Conservation (phyloP, 2,888 invertebrate genomes). For the Camponotus fellah region DNA sequence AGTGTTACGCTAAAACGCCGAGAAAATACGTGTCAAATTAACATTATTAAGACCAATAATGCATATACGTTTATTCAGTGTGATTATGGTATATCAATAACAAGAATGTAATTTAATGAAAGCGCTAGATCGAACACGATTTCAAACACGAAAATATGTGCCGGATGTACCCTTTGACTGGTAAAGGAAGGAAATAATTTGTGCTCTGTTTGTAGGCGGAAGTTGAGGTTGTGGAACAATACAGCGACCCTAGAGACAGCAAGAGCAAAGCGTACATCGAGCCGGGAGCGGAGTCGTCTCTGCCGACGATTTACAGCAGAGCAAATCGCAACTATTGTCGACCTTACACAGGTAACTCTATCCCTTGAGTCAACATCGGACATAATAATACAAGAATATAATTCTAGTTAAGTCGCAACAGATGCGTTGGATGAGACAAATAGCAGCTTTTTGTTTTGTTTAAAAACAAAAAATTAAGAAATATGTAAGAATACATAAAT, state of each 20-base stretch:
- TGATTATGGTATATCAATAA: background rate
- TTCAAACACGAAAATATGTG: background rate
- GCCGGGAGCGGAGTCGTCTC: slow-evolving; percentile 84
- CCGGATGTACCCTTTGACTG: background rate
- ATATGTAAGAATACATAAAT: background rate
- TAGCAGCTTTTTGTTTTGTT: background rate
- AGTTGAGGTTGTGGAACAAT: slow-evolving; percentile 92
- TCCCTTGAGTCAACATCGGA: background rate
- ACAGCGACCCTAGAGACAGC: slow-evolving; percentile 91
- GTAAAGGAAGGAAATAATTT: slow-evolving; percentile 65
- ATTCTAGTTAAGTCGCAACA: background rate
- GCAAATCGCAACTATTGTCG: slow-evolving; percentile 88
- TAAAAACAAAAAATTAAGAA: background rate
- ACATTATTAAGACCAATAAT: slow-evolving; percentile 63
- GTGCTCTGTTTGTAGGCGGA: slow-evolving; percentile 83
- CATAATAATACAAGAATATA: slow-evolving; percentile 1
- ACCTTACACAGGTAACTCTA: slow-evolving; percentile 87
- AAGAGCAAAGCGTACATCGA: slow-evolving; percentile 84
- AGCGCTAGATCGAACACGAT: slow-evolving; percentile 5
- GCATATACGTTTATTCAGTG: background rate
- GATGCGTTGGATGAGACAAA: background rate
- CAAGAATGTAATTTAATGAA: slow-evolving; percentile 23
- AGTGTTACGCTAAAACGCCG: slow-evolving; percentile 52
- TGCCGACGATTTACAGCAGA: slow-evolving; percentile 86
- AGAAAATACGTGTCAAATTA: slow-evolving; percentile 59